Percentiles rank a stretch among this genome's conserved stretches.
Evolutionary conservation across 1,140 invertebrate species (phyloP).

Genomic region (Penaeus indicus): DNA sequence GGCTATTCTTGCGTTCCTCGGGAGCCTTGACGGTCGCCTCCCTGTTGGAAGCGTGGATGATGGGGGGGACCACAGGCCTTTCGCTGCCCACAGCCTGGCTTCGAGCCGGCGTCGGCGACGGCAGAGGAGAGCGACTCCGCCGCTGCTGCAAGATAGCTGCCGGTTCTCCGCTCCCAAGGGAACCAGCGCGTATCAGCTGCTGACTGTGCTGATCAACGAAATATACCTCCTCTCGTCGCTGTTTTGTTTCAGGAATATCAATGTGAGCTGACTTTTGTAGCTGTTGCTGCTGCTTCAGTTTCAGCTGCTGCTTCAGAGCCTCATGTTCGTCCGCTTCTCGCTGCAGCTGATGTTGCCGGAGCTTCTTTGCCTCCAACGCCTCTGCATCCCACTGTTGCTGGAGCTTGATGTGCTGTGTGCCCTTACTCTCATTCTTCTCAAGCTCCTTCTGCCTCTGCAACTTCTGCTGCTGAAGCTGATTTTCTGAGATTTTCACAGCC

Average conservation of each 20-base stretch:
- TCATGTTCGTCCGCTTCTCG: constrained; percentile 5
- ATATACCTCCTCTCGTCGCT: neutral
- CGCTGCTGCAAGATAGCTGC: constrained; percentile 53
- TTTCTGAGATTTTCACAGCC: neutral
- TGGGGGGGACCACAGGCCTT: constrained; percentile 2
- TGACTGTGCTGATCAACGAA: constrained; percentile 27
- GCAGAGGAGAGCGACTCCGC: constrained; percentile 49
- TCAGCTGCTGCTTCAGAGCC: neutral
- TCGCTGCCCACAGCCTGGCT: neutral
- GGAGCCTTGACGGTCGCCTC: neutral
- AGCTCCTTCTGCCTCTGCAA: neutral
- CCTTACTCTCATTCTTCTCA: neutral
- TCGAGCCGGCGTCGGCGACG: constrained; percentile 1
- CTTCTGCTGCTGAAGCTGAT: neutral
- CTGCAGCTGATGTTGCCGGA: neutral
- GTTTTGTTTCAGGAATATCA: constrained; percentile 9
- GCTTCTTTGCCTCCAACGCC: neutral
- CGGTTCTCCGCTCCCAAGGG: constrained; percentile 47
- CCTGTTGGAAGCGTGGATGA: neutral
- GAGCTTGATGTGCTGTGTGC: constrained; percentile 2
- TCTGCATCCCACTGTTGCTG: neutral
- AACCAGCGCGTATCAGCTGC: constrained; percentile 49
- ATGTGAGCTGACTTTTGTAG: constrained; percentile 19
- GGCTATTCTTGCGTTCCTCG: constrained; percentile 8
- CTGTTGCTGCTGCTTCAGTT: neutral